A percentile compares a stretch with the other conserved stretches of the same genome.
Conservation (phyloP, 2,888 invertebrate species). For the Pyralis farinalis region DNA sequence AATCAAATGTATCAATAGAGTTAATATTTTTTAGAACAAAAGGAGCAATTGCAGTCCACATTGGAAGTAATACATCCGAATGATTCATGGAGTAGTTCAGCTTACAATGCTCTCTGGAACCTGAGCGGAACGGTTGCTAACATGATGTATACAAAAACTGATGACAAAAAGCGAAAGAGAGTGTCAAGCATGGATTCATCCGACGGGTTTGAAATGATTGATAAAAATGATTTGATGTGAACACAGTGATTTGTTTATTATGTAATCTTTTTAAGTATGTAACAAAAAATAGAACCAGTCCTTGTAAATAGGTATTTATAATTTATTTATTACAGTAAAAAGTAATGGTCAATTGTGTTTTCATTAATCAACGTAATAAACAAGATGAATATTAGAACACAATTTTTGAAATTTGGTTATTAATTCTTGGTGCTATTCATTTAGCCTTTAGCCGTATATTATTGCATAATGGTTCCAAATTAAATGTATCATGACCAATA, state of each 20-base stretch:
- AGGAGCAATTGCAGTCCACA: slow-evolving; percentile 50
- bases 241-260: background rate
- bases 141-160: slow-evolving; percentile 48
- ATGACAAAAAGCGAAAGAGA: slow-evolving; percentile 46
- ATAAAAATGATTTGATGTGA: slow-evolving; percentile 62
- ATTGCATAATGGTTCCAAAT: slow-evolving; percentile 8
- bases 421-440: too few relatives aligned
- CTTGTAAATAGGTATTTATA: slow-evolving; percentile 3
- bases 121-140: slow-evolving; percentile 57
- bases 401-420: too few relatives aligned
- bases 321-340: slow-evolving; percentile 11
- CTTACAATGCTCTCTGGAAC: slow-evolving; percentile 61
- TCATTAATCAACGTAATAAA: background rate
- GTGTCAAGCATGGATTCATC: slow-evolving; percentile 64
- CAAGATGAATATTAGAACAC: background rate
- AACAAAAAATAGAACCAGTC: background rate
- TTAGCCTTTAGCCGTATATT: too few relatives aligned
- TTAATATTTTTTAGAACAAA: slow-evolving; percentile 40
- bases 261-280: too few relatives aligned
- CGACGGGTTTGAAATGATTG: slow-evolving; percentile 75
- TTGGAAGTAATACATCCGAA: slow-evolving; percentile 47
- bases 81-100: slow-evolving; percentile 56
- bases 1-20: background rate
- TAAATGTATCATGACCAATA: too few relatives aligned
- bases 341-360: background rate